These are phyloP conservation scores for Marronus borbonicus DNA, from an alignment of 2,888 invertebrate species.

Conservation along the genomic window DNA sequence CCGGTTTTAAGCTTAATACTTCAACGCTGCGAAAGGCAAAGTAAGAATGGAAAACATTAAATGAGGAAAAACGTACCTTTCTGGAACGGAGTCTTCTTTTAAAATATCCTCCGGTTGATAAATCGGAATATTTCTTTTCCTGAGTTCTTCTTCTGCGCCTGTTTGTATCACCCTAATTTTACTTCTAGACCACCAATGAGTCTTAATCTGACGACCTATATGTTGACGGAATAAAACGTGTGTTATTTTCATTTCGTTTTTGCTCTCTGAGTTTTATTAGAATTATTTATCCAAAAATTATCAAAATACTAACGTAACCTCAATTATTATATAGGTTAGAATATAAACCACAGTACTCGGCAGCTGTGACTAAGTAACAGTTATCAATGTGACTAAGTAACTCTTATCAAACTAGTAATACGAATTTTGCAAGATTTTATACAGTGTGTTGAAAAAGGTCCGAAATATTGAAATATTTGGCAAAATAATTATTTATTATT, in stretches of 20 bases:
- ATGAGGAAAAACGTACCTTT: conserved; percentile 46
- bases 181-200: conserved; percentile 81
- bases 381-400: no score
- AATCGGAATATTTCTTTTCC: conserved; percentile 75
- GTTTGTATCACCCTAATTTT: conserved; percentile 75
- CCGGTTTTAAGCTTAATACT: conserved; percentile 70
- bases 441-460: no score
- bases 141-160: conserved; percentile 73
- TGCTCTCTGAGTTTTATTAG: neutral
- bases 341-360: no score
- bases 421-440: no score
- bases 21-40: conserved; percentile 62
- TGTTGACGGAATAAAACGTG: conserved; percentile 78
- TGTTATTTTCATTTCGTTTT: conserved; percentile 77
- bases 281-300: no score
- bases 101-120: conserved; percentile 77
- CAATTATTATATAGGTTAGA: no score
- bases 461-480: no score
- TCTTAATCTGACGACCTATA: conserved; percentile 81
- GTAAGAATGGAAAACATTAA: neutral
- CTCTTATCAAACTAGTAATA: no score
- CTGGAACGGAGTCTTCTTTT: conserved; percentile 66
- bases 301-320: no score
- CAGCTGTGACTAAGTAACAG: no score
- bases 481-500: no score